These are phyloP conservation scores for Sphaeridia pumilis DNA, from an alignment of 2,888 invertebrate species.

Conservation along the genomic window DNA sequence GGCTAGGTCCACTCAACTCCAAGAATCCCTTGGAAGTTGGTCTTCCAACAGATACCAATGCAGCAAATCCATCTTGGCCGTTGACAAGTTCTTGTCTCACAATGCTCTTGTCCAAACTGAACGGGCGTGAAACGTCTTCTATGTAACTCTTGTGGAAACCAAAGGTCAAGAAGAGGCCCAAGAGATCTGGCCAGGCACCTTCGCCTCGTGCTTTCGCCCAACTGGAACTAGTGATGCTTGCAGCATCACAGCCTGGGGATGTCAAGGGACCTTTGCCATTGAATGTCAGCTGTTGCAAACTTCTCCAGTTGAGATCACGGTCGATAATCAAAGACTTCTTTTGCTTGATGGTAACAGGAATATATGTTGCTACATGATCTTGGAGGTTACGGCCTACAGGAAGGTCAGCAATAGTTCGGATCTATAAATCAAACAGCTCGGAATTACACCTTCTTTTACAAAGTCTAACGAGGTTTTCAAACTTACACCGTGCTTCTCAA, in stretches of 20 bases:
- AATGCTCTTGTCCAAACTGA: too few relatives aligned
- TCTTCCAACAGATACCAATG: constrained; percentile 27
- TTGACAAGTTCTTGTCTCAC: too few relatives aligned
- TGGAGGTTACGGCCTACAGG: constrained; percentile 31
- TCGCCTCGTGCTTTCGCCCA: constrained; percentile 23
- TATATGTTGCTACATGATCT: constrained; percentile 25
- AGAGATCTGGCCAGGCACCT: constrained; percentile 30
- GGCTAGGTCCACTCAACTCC: constrained; percentile 17
- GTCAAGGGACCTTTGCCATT: constrained; percentile 20
- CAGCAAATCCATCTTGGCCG: constrained; percentile 28
- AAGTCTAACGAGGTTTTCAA: background rate
- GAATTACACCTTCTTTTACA: too few relatives aligned
- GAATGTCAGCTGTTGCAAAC: background rate
- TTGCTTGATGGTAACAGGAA: constrained; percentile 25
- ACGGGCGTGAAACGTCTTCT: constrained; percentile 23
- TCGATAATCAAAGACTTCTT: constrained; percentile 23
- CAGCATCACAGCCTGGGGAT: constrained; percentile 21
- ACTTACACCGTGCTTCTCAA: constrained; percentile 20
- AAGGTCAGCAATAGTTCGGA: constrained; percentile 22
- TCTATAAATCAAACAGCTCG: constrained; percentile 13
- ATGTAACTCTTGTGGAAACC: constrained; percentile 22
- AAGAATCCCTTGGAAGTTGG: constrained; percentile 23
- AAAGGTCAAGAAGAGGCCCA: constrained; percentile 18
- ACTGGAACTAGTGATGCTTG: constrained; percentile 22
- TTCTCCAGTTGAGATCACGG: constrained; percentile 16